Percentiles rank a stretch among this genome's conserved stretches.
phyloP scores from a whole-genome alignment of 2,113 vertebrate genomes.

The Fulica atra region DNA sequence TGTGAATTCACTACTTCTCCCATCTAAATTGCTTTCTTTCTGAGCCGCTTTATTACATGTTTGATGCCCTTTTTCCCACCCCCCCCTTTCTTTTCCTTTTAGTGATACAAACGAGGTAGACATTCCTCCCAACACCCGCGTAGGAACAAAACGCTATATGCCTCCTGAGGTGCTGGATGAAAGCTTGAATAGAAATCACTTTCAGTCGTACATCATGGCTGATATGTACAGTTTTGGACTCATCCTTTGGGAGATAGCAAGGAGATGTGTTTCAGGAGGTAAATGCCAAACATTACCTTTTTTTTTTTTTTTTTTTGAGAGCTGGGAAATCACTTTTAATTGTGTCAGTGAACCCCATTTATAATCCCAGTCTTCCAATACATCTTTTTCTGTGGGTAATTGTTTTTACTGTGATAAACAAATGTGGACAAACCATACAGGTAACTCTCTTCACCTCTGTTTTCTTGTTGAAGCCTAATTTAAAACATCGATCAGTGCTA shows the following conservation, averaged over 20 bases:
- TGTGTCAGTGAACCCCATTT: not conserved
- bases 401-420: not conserved
- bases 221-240: slow-evolving; percentile 99
- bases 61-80: not conserved
- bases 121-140: slow-evolving; percentile 93
- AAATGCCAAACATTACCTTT: not conserved
- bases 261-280: slow-evolving; percentile 96
- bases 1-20: not conserved
- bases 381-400: not conserved
- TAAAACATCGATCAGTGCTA: not conserved
- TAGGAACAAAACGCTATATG: slow-evolving; percentile 98
- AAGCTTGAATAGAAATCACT: slow-evolving; percentile 92
- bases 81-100: not conserved
- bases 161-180: slow-evolving; percentile 96
- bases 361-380: not conserved
- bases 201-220: slow-evolving; percentile 98
- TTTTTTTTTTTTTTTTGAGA: not conserved
- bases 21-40: not conserved
- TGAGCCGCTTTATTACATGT: not conserved
- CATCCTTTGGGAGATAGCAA: slow-evolving; percentile 95
- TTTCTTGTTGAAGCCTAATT: not conserved
- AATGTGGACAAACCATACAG: not conserved
- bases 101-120: slow-evolving; percentile 98
- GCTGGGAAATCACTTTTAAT: not conserved
- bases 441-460: not conserved